These are phyloP conservation scores for Dendronephthya gigantea DNA, from an alignment of 64 coral and sea anemone genomes.

Conservation along the genomic window DNA sequence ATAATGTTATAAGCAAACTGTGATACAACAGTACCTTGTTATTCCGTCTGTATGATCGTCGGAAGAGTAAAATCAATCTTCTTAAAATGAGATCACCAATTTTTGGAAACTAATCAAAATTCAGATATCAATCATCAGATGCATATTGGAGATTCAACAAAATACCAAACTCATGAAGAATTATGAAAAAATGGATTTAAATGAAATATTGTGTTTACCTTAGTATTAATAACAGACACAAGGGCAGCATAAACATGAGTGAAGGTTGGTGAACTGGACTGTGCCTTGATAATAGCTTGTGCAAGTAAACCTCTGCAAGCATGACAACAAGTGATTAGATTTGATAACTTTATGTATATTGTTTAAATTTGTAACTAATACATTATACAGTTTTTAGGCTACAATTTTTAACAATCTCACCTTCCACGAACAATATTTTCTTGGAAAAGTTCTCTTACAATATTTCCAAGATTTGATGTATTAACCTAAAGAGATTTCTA, in stretches of 20 bases:
- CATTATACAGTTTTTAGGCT: background rate
- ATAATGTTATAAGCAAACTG: background rate
- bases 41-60: conserved; percentile 89
- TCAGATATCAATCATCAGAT: background rate
- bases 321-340: background rate
- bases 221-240: conserved; percentile 77
- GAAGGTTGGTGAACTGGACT: conserved; percentile 78
- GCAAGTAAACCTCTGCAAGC: conserved; percentile 68
- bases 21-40: conserved; percentile 52
- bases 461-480: conserved; percentile 82
- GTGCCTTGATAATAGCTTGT: conserved; percentile 78
- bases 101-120: conserved; percentile 70
- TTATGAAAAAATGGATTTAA: background rate
- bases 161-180: background rate
- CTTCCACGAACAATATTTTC: conserved; percentile 93
- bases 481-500: conserved; percentile 53
- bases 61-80: conserved; percentile 73
- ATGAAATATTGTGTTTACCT: conserved; percentile 34
- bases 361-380: background rate
- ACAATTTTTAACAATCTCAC: conserved; percentile 13
- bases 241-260: conserved; percentile 92
- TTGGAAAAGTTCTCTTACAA: conserved; percentile 90
- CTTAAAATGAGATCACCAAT: conserved; percentile 96
- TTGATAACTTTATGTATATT: background rate
- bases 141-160: too few relatives aligned